Evolutionary conservation across 2,113 vertebrate genomes (phyloP), one percentile per base, ranked within the genome.

Genomic region (Microtus pennsylvanicus): DNA sequence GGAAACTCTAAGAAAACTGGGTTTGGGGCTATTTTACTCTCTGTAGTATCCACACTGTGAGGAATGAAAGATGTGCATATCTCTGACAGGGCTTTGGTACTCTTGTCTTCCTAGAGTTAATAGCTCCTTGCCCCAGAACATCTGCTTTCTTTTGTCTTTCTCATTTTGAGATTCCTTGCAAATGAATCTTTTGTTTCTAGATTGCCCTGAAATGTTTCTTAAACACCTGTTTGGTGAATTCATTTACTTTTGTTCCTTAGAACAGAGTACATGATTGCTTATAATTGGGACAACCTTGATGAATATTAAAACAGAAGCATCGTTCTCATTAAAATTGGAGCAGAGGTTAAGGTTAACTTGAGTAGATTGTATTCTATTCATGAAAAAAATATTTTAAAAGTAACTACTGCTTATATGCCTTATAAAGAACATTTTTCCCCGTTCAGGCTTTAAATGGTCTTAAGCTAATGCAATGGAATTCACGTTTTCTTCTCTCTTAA

Each of bases 241-340:
- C 42, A 47, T 50, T 85, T 87, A 85, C 42, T 90, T 93, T 94
- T 47, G 33, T 76, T 93, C 77, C 63, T 89, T 81, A 82, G 28
- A 75, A 58, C 7, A 1, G 45, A 69, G 24, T 38, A 47, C n/a
- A 6, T 35, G 74, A 55, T 93, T 81, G 45, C 89, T 94, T 89
- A 35, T 19, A 76, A 67, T 77, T 42, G 80, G 38, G 45, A 72
- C 75, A 69, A 90, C 89, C 16, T 76, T 86, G 50, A 87, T 94
- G 55, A 95, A 92, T 88, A 94, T 90, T 81, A 87, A 94, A 93
- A 58, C 11, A 42, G 80, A 94, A 13, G 30, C 2, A 86, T 47
- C 55, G 1, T 38, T 65, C 58, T 89, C 38, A 90, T 82, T n/a
- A 85, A 81, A 88, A 72, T 80, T 81, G 22, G 82, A 47, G 63